Evolutionary conservation across 2,113 vertebrate genomes (phyloP).

Genomic region (Leuciscus idus): DNA sequence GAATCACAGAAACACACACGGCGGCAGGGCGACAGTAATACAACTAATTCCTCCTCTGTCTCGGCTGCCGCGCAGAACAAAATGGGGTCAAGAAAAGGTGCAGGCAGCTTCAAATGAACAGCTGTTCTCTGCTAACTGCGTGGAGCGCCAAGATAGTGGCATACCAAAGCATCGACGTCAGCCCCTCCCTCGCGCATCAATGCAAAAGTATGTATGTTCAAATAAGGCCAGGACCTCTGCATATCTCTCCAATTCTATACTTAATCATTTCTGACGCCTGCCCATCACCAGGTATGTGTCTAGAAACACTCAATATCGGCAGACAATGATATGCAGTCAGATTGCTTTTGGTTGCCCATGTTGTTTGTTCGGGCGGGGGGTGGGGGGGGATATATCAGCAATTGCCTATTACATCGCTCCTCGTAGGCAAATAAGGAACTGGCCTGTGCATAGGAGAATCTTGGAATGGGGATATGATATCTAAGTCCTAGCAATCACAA

Average conservation of each 20-base stretch:
- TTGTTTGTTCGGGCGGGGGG: conserved; percentile 66
- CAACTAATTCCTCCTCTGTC: conserved; percentile 96
- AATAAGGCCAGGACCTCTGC: conserved; percentile 79
- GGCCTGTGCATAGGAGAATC: conserved; percentile 62
- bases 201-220: conserved; percentile 77
- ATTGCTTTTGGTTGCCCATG: conserved; percentile 67
- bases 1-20: conserved; percentile 94
- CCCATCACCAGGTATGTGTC: conserved; percentile 61
- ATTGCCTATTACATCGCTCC: conserved; percentile 77
- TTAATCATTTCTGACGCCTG: conserved; percentile 65
- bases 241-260: conserved; percentile 71
- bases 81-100: conserved; percentile 94
- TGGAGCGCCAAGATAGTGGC: conserved; percentile 73
- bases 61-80: conserved; percentile 83
- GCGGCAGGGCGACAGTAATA: conserved; percentile 89
- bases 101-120: conserved; percentile 90
- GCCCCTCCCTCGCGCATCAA: conserved; percentile 58
- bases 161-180: conserved; percentile 55
- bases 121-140: conserved; percentile 82
- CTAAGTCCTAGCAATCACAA: conserved; percentile 60
- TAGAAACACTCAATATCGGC: conserved; percentile 68
- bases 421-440: conserved; percentile 72
- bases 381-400: conserved; percentile 70
- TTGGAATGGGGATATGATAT: conserved; percentile 57
- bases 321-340: conserved; percentile 72